Percentiles rank a stretch among this genome's conserved stretches.
Conservation (phyloP, 2,113 vertebrate genomes). For the Scortum barcoo region DNA sequence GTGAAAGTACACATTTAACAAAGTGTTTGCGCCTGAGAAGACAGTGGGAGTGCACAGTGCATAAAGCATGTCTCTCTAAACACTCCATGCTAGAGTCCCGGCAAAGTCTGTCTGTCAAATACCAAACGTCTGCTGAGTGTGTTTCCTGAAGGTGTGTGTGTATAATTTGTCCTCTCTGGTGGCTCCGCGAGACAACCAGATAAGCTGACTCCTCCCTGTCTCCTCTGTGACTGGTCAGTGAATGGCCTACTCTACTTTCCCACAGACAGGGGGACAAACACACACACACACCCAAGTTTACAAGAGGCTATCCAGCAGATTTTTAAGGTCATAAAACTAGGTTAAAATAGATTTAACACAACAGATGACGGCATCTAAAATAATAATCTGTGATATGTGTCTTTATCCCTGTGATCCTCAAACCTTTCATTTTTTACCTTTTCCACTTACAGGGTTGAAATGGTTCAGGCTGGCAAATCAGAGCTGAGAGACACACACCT, state of each 20-base stretch:
- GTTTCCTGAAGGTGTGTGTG: constrained; percentile 45
- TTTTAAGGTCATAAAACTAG: constrained; percentile 14
- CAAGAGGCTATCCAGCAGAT: background rate
- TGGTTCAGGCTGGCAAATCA: constrained; percentile 59
- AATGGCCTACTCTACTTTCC: constrained; percentile 50
- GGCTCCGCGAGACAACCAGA: constrained; percentile 27
- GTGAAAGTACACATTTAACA: constrained; percentile 11
- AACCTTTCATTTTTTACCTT: background rate
- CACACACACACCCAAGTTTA: background rate
- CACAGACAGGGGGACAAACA: constrained; percentile 23
- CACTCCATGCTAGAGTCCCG: constrained; percentile 30
- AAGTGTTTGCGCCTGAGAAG: background rate
- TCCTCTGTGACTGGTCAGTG: constrained; percentile 55
- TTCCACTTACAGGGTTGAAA: constrained; percentile 39
- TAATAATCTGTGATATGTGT: constrained; percentile 15
- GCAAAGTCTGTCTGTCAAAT: background rate
- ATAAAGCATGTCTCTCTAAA: constrained; percentile 7
- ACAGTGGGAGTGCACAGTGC: background rate
- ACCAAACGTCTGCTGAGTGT: constrained; percentile 20
- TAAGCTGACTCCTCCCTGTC: constrained; percentile 66
- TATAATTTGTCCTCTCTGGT: constrained; percentile 53
- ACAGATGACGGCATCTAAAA: constrained; percentile 26
- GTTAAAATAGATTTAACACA: constrained; percentile 33
- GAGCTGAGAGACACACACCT: background rate
- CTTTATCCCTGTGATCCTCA: constrained; percentile 18